Evolutionary conservation across 2,888 invertebrate genomes (phyloP), one percentile per base, ranked within the genome.

Genomic region (Lepidonotus clava): DNA sequence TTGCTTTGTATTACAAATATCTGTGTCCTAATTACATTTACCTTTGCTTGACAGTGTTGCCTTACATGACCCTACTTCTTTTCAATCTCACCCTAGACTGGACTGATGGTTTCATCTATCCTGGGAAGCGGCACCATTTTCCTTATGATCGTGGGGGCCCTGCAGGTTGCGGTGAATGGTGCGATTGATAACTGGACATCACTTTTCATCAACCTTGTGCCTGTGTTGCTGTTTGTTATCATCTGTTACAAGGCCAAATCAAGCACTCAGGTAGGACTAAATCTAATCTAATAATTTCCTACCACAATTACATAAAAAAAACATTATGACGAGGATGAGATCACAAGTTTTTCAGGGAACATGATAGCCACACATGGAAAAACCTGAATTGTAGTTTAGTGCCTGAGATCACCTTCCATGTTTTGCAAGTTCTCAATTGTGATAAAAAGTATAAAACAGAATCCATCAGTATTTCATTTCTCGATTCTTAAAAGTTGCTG

Each of bases 171-270:
- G 6, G n/a, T 86, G 32, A n/a, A 32, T 4, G 53, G 71, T 34
- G 77, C 71, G n/a, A 66, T 86, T n/a, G 38, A n/a, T 28, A 67
- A 40, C 34, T 98, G 98, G 98, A 97, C 97, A 76, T 98, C 98
- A 87, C 86, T 89, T 67, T 21, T 87, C 40, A 89, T 92, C 85
- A 93, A 93, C 88, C 80, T 92, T 6, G 87, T 91, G 1, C 93
- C 94, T 0, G 87, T 93, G 8, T 77, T 90, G 0, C 46, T 93
- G 32, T 94, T 93, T 88, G 88, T 93, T 21, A 67, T 92, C 21
- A 84, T 92, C 66, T 93, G 93, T 84, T 92, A 92, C 88, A 88
- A 89, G 51, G 87, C 91, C 28, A 90, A 90, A 84, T 87, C 92
- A 8, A 90, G 91, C 61, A 90, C 90, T 84, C 99, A 98, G 96